Conservation (phyloP, 2,888 invertebrate species). For the Palloptera scutellata region DNA sequence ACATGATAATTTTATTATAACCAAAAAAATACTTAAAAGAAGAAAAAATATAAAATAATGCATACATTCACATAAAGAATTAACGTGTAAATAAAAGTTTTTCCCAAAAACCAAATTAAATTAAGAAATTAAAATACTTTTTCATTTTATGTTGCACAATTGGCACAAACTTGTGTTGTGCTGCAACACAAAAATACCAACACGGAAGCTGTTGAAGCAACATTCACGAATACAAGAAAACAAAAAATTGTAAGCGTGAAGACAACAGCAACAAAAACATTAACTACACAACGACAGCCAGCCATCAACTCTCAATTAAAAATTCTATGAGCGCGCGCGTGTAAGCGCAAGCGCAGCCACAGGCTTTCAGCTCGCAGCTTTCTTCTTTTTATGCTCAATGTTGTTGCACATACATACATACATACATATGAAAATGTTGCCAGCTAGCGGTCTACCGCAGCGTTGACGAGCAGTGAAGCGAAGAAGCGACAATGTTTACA, state of each 20-base stretch:
- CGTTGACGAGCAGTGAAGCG: too few species aligned
- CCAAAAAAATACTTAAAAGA: neutral
- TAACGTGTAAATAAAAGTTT: slow-evolving; percentile 6
- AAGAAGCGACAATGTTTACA: too few species aligned
- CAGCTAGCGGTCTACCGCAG: neutral
- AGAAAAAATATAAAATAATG: neutral
- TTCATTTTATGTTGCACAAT: neutral
- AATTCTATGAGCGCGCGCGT: slow-evolving; percentile 42
- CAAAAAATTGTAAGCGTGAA: neutral
- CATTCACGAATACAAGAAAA: neutral
- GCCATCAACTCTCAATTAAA: slow-evolving; percentile 47
- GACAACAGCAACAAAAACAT: neutral
- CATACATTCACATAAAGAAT: slow-evolving; percentile 42
- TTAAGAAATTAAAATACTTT: slow-evolving; percentile 14
- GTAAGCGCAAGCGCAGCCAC: too few species aligned
- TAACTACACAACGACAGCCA: neutral
- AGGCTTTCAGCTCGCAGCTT: neutral
- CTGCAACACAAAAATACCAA: slow-evolving; percentile 5
- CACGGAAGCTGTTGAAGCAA: slow-evolving; percentile 18
- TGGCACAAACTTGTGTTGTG: neutral
- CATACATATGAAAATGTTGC: neutral
- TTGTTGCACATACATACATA: too few species aligned
- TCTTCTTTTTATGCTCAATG: slow-evolving; percentile 7
- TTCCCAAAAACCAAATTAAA: neutral
- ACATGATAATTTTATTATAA: slow-evolving; percentile 7